phyloP scores from a whole-genome alignment of 2,113 vertebrate species.

The Toxostoma redivivum region DNA sequence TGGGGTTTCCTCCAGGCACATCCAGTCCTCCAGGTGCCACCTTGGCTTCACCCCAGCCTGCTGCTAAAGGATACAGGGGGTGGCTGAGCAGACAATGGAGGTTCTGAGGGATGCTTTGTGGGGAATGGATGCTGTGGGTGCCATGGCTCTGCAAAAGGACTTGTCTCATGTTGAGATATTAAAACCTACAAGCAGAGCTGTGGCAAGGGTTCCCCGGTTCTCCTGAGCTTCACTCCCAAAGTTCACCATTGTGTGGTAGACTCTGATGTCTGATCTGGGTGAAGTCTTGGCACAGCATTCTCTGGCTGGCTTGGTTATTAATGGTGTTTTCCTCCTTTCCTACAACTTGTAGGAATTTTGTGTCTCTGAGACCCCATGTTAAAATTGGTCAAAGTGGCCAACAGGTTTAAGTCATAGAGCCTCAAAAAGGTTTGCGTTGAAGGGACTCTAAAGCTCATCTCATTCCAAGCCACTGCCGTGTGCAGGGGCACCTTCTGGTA shows the following conservation, averaged over 20 bases:
- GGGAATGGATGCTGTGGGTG: not conserved
- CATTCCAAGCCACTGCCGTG: rapidly evolving
- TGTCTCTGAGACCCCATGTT: not conserved
- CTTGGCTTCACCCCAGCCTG: not conserved
- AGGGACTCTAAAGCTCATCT: not conserved
- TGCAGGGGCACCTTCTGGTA: not conserved
- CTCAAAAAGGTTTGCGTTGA: not conserved
- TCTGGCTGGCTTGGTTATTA: not conserved
- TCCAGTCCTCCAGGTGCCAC: not conserved
- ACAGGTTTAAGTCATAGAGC: not conserved
- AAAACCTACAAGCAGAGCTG: not conserved
- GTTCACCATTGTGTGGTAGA: not conserved
- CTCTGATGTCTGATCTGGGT: not conserved
- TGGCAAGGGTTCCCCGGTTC: rapidly evolving
- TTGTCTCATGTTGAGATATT: not conserved
- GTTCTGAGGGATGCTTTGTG: rapidly evolving
- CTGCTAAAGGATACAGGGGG: not conserved
- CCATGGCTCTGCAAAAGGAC: not conserved
- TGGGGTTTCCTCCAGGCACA: not conserved
- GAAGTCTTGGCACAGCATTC: not conserved
- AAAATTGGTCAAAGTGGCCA: not conserved
- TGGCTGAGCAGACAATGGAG: not conserved
- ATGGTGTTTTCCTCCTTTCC: not conserved
- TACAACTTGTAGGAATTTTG: not conserved
- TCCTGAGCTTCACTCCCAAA: not conserved